Conservation (phyloP, 2,888 invertebrate genomes). For the Thelaira solivaga region DNA sequence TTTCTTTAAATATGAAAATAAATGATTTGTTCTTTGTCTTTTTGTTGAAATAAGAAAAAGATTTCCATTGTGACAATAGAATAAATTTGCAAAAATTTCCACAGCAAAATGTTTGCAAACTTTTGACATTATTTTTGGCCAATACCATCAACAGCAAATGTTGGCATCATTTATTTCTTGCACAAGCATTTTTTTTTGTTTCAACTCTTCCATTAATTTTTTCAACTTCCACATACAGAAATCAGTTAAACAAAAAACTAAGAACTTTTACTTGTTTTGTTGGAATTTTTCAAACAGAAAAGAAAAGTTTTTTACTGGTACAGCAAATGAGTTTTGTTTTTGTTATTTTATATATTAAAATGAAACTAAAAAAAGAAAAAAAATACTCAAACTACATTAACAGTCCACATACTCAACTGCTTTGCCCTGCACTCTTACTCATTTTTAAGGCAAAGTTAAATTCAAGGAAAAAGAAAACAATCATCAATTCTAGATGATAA, state of each 20-base stretch:
- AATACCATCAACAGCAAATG: conserved; percentile 61
- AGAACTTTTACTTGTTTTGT: conserved; percentile 60
- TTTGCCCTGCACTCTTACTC: background rate
- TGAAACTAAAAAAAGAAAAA: conserved; percentile 36
- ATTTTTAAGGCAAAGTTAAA: conserved; percentile 16
- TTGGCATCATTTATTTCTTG: conserved; percentile 61
- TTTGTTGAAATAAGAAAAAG: background rate
- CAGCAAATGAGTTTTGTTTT: conserved; percentile 54
- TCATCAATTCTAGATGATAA: conserved; percentile 47
- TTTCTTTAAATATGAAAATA: too few species aligned
- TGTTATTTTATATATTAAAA: conserved; percentile 22
- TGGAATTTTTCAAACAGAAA: conserved; percentile 20
- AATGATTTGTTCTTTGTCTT: too few species aligned
- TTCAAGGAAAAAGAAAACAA: conserved; percentile 11
- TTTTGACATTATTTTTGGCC: conserved; percentile 52
- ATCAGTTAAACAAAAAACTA: conserved; percentile 37
- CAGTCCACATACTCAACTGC: background rate
- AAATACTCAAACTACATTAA: too few species aligned
- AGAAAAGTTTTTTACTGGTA: conserved; percentile 4
- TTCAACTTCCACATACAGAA: background rate
- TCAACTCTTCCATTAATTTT: background rate
- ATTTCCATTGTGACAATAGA: conserved; percentile 43
- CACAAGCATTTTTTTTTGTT: background rate
- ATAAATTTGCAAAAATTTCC: conserved; percentile 47
- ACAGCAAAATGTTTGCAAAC: conserved; percentile 39